phyloP scores from a whole-genome alignment of 2,113 vertebrate species.

The Pongo pygmaeus region DNA sequence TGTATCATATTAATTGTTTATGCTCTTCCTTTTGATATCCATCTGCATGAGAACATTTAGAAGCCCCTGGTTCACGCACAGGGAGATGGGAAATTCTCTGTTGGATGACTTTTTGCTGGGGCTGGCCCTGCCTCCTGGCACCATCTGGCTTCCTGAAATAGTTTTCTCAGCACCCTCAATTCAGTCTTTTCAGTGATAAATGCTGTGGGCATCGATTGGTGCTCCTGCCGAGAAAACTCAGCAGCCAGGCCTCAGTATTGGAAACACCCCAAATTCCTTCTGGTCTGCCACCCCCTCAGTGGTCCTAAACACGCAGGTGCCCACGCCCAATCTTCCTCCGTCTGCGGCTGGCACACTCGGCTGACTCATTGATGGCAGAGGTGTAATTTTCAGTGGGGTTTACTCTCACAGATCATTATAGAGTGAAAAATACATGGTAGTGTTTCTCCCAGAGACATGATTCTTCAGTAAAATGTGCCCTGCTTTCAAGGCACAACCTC shows the following conservation, averaged over 20 bases:
- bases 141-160: constrained; percentile 36
- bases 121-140: neutral
- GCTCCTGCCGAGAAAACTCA: neutral
- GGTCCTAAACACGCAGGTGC: neutral
- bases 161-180: neutral
- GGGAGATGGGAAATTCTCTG: constrained; percentile 38
- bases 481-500: neutral
- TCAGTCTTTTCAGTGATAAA: neutral
- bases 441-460: neutral
- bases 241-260: neutral
- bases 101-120: constrained; percentile 46
- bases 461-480: neutral
- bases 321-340: neutral
- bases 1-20: neutral
- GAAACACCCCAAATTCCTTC: neutral
- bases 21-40: neutral
- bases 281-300: neutral
- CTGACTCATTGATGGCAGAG: neutral
- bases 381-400: neutral
- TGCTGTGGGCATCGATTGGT: neutral
- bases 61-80: neutral
- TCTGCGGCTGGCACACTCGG: neutral
- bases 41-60: constrained; percentile 29
- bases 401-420: neutral
- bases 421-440: neutral